Evolutionary conservation across 2,888 invertebrate species (phyloP), one percentile per base, ranked within the genome.

Genomic region (Prosapia bicincta): DNA sequence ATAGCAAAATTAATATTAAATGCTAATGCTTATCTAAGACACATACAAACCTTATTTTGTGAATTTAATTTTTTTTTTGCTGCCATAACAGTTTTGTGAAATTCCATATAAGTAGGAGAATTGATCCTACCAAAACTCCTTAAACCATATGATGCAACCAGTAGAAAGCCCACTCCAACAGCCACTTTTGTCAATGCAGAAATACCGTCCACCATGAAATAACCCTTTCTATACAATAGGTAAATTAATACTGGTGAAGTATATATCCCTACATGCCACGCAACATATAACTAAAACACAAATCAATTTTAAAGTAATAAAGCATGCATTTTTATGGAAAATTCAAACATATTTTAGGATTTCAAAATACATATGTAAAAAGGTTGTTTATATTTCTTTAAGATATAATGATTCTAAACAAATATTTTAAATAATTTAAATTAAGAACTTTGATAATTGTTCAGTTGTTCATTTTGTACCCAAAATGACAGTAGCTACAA

Each of bases 191-290:
- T 85, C 30, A 93, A 82, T 0, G 87, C 86, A 43, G 87, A 82
- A 65, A 89, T 83, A 7, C 88, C 88, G 73, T 90, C 90, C 1
- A 86, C 82, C 65, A 87, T 86, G 76, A 91, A 87, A 81, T 89
- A 90, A 66, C 90, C 92, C 79, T 90, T 89, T 77, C 89, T 89
- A 83, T 92, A 91, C 66, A 93, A 85, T 80, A 91, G 90, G 82
- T 90, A 88, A n/a, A 89, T 88, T 77, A 94, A 86, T 72, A 94
- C 85, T 3, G 95, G 95, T 43, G 93, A 92, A 15, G 93, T 88
- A 83, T 94, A 94, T 26, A 91, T 84, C 10, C 91, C 88, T 74
- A 94, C 86, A 79, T 90, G 92, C 88, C 91, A 89, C 81, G 93
- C 86, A 28, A 91, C 84, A 77, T 88, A 88, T 71, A 91, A 84